Evolutionary conservation across 1,140 invertebrate species (phyloP), one percentile per base, ranked within the genome.

Genomic region (Zaprionus kolodkinae): DNA sequence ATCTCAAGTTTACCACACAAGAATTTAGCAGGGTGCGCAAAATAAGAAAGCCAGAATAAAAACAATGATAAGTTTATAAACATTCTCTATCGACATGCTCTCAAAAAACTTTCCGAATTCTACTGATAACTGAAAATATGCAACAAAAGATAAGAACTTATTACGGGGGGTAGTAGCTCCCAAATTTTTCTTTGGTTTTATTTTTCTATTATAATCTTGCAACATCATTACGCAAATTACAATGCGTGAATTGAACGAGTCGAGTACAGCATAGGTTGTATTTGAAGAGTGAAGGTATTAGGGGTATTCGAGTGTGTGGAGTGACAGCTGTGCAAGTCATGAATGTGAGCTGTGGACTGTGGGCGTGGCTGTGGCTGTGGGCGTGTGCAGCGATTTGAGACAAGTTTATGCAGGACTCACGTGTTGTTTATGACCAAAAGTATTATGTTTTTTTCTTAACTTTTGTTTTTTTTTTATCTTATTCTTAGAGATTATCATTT

Each of bases 401-500:
- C 60, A 86, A 86, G 83, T 80, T 79, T 54, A 79, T 85, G 85
- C 85, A 81, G 85, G 64, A 88, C 85, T 88, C 85, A 88, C 85
- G 85, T 88, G 85, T 88, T 88, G 68, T 55, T 85, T 88, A 81
- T 89, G 78, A 87, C 80, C 85, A 89, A 83, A 79, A 65, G 73
- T 68, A 69, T 76, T 74, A 70, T 65, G 56, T 61, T 62, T 80
- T 80, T 45, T 21, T 45, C 40, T 45, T 45, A 15, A 45, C n/a
- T 45, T 15, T 45, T 45, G 7, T 45, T 43, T 71, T 71, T 30
- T 50, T 5, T 50, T 11, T 10, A 50, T 50, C 17, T 50, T 25
- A 50, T 50, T 50, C 45, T 50, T 50, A 50, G 45, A 81, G 38
- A 66, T 76, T 38, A 61, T 36, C 40, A 55, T 67, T 76, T 72